These are phyloP conservation scores for Cheilosia urbana DNA, from an alignment of 2,888 invertebrate species.

Conservation along the genomic window DNA sequence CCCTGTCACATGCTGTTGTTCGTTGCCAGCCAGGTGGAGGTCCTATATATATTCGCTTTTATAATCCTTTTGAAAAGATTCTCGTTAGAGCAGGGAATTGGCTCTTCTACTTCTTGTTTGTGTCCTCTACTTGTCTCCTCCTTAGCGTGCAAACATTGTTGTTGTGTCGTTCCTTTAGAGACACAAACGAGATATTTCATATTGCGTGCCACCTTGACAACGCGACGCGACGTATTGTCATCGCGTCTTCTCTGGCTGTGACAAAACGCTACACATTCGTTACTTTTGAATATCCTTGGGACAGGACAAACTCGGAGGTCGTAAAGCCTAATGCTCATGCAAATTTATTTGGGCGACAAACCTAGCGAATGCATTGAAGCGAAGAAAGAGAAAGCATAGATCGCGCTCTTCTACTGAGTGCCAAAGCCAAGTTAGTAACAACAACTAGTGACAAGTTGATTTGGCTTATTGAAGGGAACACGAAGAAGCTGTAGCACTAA, in stretches of 20 bases:
- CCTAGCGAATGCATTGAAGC: slow-evolving; percentile 29
- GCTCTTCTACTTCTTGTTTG: background rate
- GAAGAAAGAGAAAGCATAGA: slow-evolving; percentile 4
- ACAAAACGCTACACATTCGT: slow-evolving; percentile 59
- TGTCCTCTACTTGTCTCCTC: slow-evolving; percentile 15
- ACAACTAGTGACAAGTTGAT: slow-evolving; percentile 62
- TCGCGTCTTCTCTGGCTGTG: slow-evolving; percentile 36
- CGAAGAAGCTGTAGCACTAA: slow-evolving; percentile 21
- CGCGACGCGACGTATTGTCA: slow-evolving; percentile 49
- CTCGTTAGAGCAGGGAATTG: slow-evolving; percentile 47
- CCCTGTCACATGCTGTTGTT: slow-evolving; percentile 50
- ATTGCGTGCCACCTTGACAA: background rate
- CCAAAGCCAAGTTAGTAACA: background rate
- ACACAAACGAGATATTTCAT: background rate
- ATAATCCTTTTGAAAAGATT: slow-evolving; percentile 69
- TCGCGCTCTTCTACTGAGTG: slow-evolving; percentile 10
- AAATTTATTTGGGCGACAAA: slow-evolving; percentile 62
- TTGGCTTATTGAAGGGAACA: slow-evolving; percentile 71
- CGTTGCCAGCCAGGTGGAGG: background rate
- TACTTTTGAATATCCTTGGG: slow-evolving; percentile 52
- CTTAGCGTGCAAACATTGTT: slow-evolving; percentile 50
- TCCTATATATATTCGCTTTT: slow-evolving; percentile 1
- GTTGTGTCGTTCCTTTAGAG: slow-evolving; percentile 54
- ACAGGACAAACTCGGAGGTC: slow-evolving; percentile 45
- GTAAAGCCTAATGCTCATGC: slow-evolving; percentile 58